A percentile compares a stretch with the other conserved stretches of the same genome.
These are phyloP conservation scores for Celastrina argiolus DNA, from an alignment of 2,888 invertebrate genomes.

Conservation along the genomic window DNA sequence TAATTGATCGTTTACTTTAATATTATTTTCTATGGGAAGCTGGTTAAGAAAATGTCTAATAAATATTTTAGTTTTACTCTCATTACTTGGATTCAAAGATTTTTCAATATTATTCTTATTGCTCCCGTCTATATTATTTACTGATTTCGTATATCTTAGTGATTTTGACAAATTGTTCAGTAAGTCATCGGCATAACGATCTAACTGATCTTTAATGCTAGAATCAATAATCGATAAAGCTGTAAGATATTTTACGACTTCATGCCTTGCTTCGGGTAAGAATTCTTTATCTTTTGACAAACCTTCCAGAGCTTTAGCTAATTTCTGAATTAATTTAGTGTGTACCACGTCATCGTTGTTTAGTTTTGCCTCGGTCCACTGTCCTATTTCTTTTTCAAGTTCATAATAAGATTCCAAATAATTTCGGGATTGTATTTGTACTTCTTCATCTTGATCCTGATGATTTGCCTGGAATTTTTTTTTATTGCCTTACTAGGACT, in stretches of 20 bases:
- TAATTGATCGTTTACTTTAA: not conserved
- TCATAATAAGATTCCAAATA: not conserved
- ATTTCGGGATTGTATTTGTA: not conserved
- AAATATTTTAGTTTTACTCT: not conserved
- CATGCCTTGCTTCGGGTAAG: not conserved
- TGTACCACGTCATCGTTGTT: not conserved
- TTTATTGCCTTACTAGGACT: too few species aligned
- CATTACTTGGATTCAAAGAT: not conserved
- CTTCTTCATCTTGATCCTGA: not conserved
- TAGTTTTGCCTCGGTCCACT: not conserved
- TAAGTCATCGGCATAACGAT: not conserved
- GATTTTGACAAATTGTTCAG: not conserved
- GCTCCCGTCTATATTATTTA: not conserved
- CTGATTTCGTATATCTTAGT: not conserved
- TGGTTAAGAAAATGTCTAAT: not conserved
- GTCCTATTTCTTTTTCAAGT: not conserved
- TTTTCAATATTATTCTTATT: not conserved
- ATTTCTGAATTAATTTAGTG: not conserved
- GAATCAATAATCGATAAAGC: not conserved
- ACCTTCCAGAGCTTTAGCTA: not conserved
- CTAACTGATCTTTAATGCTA: not conserved
- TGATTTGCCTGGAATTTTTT: not conserved
- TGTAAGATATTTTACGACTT: slow-evolving; percentile 1
- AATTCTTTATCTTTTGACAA: not conserved
- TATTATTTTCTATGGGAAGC: not conserved